Conservation (phyloP, 2,113 vertebrate species). For the Crypturellus undulatus region DNA sequence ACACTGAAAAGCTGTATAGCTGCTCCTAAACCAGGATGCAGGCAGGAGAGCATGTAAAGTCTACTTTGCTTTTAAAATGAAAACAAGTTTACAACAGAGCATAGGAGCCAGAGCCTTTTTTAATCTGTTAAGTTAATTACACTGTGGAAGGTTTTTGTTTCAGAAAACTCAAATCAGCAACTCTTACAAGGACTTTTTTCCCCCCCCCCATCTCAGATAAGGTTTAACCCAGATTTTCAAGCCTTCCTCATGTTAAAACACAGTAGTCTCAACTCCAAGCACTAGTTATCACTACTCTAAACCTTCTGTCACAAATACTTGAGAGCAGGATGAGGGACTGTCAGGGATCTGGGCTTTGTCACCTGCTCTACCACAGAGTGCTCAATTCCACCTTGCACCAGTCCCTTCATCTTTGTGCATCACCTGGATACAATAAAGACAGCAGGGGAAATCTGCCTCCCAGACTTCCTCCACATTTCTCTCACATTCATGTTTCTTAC, state of each 20-base stretch:
- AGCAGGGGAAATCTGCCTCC: not conserved
- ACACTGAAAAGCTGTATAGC: not conserved
- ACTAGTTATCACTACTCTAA: not conserved
- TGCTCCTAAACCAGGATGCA: not conserved
- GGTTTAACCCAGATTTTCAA: not conserved
- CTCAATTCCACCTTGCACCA: not conserved
- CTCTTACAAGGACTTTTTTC: not conserved
- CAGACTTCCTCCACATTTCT: not conserved
- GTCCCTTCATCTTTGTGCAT: not conserved
- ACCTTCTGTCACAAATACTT: not conserved
- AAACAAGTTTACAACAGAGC: not conserved
- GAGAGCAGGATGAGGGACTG: not conserved
- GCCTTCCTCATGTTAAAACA: not conserved
- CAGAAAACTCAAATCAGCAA: not conserved
- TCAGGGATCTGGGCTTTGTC: not conserved
- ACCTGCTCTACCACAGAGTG: not conserved
- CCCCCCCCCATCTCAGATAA: not conserved
- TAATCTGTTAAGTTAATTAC: not conserved
- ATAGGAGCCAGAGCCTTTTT: not conserved
- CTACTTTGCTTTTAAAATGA: not conserved
- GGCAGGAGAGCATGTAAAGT: not conserved
- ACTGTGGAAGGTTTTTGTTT: not conserved
- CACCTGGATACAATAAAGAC: not conserved
- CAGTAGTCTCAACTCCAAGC: not conserved
- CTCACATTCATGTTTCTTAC: slow-evolving; percentile 72